These are phyloP conservation scores for Xiphophorus birchmanni DNA, from an alignment of 2,797 vertebrate genomes.

Conservation along the genomic window DNA sequence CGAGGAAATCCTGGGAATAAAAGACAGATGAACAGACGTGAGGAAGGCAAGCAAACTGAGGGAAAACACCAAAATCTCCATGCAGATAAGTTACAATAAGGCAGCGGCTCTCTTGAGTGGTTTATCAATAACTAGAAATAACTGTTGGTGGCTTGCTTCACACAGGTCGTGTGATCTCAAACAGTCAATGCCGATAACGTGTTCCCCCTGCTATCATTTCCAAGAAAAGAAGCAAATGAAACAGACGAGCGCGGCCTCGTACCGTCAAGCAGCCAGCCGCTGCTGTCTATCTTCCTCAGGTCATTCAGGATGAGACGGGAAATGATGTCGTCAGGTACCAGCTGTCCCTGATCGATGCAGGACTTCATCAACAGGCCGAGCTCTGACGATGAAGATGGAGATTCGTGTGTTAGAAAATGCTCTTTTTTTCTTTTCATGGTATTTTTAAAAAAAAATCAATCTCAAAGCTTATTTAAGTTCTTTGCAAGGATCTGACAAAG, in stretches of 20 bases:
- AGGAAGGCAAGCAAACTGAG: neutral
- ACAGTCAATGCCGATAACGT: neutral
- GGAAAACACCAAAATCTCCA: neutral
- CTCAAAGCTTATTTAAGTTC: neutral
- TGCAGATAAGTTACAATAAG: neutral
- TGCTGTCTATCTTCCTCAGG: slow-evolving; percentile 79
- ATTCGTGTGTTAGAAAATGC: neutral
- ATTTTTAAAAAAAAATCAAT: neutral
- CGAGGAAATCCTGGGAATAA: slow-evolving; percentile 90
- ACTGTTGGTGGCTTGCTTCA: slow-evolving; percentile 1
- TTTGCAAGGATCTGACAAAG: neutral
- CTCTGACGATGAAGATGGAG: slow-evolving; percentile 75
- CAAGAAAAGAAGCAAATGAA: neutral
- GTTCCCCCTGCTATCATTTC: neutral
- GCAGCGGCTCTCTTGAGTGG: neutral
- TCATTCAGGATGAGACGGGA: slow-evolving; percentile 89
- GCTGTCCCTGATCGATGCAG: slow-evolving; percentile 92
- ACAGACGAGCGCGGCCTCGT: slow-evolving; percentile 26
- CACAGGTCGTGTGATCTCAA: neutral
- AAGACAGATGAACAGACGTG: neutral
- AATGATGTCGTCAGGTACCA: slow-evolving; percentile 95
- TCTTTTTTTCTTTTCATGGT: neutral
- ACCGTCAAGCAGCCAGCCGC: slow-evolving; percentile 95
- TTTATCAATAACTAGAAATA: slow-evolving; percentile 6
- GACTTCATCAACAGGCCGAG: slow-evolving; percentile 93